Percentiles rank a stretch among this genome's conserved stretches.
These are phyloP conservation scores for Pardalotus punctatus DNA, from an alignment of 2,113 vertebrate species.

Conservation along the genomic window DNA sequence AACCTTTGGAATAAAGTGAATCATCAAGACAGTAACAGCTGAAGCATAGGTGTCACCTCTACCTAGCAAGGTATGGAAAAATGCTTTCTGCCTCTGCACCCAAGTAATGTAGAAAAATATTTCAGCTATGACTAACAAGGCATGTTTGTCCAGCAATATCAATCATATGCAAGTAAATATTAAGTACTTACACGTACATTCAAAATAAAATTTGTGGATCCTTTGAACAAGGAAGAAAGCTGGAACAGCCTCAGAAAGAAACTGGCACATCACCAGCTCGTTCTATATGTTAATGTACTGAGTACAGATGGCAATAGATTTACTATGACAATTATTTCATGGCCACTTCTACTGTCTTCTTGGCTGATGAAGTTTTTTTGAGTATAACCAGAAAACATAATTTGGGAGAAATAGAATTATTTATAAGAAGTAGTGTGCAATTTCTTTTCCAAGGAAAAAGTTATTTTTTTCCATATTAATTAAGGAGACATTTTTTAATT, in stretches of 20 bases:
- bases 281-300: background rate
- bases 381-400: background rate
- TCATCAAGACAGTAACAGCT: background rate
- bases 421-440: background rate
- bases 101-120: background rate
- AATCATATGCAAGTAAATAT: background rate
- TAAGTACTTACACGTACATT: background rate
- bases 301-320: background rate
- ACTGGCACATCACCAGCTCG: background rate
- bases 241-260: background rate
- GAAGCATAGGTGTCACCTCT: background rate
- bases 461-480: background rate
- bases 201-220: background rate
- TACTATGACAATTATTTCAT: background rate
- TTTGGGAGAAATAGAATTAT: background rate
- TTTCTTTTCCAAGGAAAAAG: background rate
- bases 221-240: background rate
- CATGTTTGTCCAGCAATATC: background rate
- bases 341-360: background rate
- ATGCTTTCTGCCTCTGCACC: background rate
- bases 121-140: background rate
- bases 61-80: background rate
- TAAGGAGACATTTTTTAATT: background rate
- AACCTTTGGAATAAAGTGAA: constrained; percentile 17
- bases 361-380: background rate